phyloP scores from a whole-genome alignment of 2,888 invertebrate genomes.

The Orthonychiurus folsomi region DNA sequence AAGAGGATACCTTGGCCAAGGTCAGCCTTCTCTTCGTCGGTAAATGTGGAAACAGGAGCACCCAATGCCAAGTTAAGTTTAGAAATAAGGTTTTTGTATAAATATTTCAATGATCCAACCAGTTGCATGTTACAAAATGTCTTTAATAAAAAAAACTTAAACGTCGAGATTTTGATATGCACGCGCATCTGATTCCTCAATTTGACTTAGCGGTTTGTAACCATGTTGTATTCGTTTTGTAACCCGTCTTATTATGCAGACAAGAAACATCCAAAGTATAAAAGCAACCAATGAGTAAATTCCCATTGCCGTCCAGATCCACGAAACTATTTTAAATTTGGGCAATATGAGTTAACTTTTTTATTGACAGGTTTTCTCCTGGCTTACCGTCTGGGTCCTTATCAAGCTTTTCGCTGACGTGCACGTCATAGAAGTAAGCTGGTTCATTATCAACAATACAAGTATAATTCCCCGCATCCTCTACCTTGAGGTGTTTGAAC shows the following conservation, averaged over 20 bases:
- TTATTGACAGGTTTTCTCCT: too few species aligned
- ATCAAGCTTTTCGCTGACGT: background rate
- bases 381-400: background rate
- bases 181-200: background rate
- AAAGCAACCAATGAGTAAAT: background rate
- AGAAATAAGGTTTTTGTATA: too few species aligned
- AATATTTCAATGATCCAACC: too few species aligned
- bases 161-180: background rate
- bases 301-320: constrained; percentile 5
- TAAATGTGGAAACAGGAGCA: background rate
- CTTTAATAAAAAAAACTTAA: too few species aligned
- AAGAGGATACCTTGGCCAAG: background rate
- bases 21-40: too few species aligned
- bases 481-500: background rate
- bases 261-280: constrained; percentile 6
- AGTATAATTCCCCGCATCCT: constrained; percentile 4
- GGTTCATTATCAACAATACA: background rate
- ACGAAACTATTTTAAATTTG: background rate
- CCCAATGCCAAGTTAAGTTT: background rate
- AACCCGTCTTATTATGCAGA: background rate
- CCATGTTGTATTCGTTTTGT: background rate
- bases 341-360: background rate
- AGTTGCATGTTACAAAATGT: too few species aligned
- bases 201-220: background rate
- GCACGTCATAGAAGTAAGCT: background rate